Base-by-base conservation (phyloP, 2,888 invertebrate species). In the Conops quadrifasciatus region DNA sequence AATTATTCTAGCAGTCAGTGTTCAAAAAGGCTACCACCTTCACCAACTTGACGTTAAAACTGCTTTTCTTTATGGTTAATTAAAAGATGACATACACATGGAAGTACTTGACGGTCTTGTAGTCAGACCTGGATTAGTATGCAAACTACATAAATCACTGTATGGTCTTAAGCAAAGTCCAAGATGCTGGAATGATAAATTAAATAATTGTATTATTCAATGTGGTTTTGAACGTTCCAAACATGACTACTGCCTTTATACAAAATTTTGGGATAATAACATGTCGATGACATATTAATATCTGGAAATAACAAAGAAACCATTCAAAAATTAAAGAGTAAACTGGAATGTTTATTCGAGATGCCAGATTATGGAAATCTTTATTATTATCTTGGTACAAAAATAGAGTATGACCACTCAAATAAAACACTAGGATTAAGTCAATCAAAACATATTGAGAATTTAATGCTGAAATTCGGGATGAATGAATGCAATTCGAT, bases 211-310 rank as follows among this genome's bases (percentile, higher is more conserved):
- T 30, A 24, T 72, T 2, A 59, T 53, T 11, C 36, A 2, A 2
- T 19, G 51, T 15, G 65, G 72, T 2, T 69, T 72, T 60, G 65
- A 24, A 19, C 64, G 69, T 51, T 69, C 53, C 1, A 68, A 64
- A 19, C 59, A 68, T 15, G 72, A 69, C 49, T 65, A 64, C 16
- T 72, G 69, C 43, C 68, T 72, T 19, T 72, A 72, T 60, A 69
- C 66, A 15, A 72, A 60, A 45, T 56, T 67, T 28, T 56, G 24
- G 5, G 26, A 26, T 56, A 26, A 21, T 36, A 56, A 56, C 13
- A 36, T 36, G 36, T 36, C 9, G 36, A 36, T 36, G 36, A 36
- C 9, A 36, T 36, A 36, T 36, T 36, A 36, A 36, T 72, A 43
- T 68, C 65, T 36, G 51, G 51, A 15, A 67, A 19, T 16, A 56